Base-by-base conservation (phyloP, 2,888 invertebrate species). In the Ophraella communa region DNA sequence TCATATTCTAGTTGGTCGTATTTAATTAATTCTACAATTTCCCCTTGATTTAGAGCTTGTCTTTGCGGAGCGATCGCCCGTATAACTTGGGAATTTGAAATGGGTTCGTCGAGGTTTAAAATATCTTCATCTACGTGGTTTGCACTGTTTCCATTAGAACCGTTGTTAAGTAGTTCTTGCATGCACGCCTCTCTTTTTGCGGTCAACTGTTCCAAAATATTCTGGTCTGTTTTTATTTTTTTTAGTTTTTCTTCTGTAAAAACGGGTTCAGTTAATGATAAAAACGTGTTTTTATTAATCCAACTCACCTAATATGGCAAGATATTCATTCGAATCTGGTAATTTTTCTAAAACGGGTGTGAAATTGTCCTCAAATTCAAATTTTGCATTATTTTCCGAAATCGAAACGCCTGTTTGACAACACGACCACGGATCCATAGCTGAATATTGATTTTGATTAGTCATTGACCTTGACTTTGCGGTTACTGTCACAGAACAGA, bases 101-200 rank as follows among this genome's bases (percentile, higher is more conserved):
- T 72, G 4, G 85, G 84, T 23, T 80, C 77, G 30, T 86, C 85
- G 8, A 86, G 76, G 4, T 79, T 78, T 49, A 81, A 73, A 14
- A 79, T 75, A 53, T 74, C 72, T 24, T 70, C 66, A 5, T 67
- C 64, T 14, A 67, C 17, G 7, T 63, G 61, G 21, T 47, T 59
- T 21, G 49, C 11, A n/a, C 56, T 54, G n/a, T 44, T 18, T 24
- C 33, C 33, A 21, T 33, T 49, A 42, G 68, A 60, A 17, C 70
- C 71, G 42, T 79, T n/a, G n/a, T n/a, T 78, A 4, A 87, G 71
- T 35, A 87, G 74, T 64, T 83, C 80, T 54, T 82, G 81, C 78
- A 87, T 80, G 69, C 85, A 86, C 73, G 83, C 83, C 70, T 86
- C 83, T 4, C 83, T 81, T 72, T 85, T 85, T 47, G 83, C 83